Evolutionary conservation across 2,888 invertebrate genomes (phyloP).

Genomic region (Entomobrya proxima): DNA sequence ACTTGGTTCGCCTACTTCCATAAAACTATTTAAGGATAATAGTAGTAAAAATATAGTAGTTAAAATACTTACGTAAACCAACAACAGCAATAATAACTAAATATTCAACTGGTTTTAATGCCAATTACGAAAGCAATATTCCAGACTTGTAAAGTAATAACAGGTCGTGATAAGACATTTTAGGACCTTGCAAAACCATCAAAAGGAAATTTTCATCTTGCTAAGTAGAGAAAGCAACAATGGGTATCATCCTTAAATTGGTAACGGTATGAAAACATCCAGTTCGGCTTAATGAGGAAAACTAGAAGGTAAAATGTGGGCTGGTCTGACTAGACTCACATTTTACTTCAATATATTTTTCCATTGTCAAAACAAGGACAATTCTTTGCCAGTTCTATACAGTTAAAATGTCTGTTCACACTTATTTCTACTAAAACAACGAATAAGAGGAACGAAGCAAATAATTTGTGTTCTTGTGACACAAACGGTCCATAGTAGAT

Average conservation of each 20-base stretch:
- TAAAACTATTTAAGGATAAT: not conserved
- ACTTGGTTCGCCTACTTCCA: constrained; percentile 51
- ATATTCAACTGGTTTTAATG: constrained; percentile 58
- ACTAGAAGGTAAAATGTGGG: not conserved
- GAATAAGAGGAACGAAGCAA: constrained; percentile 59
- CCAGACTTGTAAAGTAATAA: constrained; percentile 30
- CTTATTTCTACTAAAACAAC: constrained; percentile 46
- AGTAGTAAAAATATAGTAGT: no score
- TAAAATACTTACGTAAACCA: constrained; percentile 16
- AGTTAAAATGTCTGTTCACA: no score
- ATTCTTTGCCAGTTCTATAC: no score
- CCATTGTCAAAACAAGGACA: constrained; percentile 54
- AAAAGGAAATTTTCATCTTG: no score
- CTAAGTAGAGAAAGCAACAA: no score
- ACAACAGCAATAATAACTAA: constrained; percentile 56
- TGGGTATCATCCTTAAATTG: no score
- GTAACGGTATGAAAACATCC: not conserved
- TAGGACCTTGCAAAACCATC: no score
- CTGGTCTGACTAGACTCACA: not conserved
- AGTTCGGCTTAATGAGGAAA: not conserved
- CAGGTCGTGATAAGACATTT: no score
- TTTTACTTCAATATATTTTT: not conserved
- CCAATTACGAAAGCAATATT: constrained; percentile 59
- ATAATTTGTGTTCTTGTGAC: constrained; percentile 64
- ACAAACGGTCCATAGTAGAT: constrained; percentile 66